Evolutionary conservation across 2,888 invertebrate species (phyloP), one percentile per base, ranked within the genome.

Genomic region (Cephus pulcher): DNA sequence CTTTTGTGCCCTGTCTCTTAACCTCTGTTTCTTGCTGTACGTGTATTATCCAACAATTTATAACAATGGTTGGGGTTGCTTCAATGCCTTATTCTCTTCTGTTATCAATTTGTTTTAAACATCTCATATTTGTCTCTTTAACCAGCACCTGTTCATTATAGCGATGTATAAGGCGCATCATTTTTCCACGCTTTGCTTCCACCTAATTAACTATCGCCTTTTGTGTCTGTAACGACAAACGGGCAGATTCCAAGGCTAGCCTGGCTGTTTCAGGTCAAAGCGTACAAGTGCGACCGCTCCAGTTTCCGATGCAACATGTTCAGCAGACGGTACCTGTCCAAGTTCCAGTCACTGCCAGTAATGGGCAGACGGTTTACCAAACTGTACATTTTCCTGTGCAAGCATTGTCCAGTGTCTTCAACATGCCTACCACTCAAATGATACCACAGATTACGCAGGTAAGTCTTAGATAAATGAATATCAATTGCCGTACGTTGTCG

Each of bases 341-440:
- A 91, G 97, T 98, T 80, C 98, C 98, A 1, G 97, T 98, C 82
- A 95, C 96, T 77, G 93, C 95, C 68, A 92, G 91, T 34, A 96
- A 96, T 91, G 98, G 98, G 0, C 98, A 98, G 92, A 98, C 98
- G 0, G 96, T 98, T 80, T 97, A 98, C 92, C 98, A 99, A 91
- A 98, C 98, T 0, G 96, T 99, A 1, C 98, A 98, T 90, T 95
- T 99, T 86, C 98, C 98, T 0, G 94, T 98, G 32, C 98, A 98
- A 91, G 94, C 97, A 73, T 92, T 95, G 70, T 93, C 94, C 0
- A 93, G 93, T 69, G 92, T 93, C 6, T 94, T 95, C 33, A 93
- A 94, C 82, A 92, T 94, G 88, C 94, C 94, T 0, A 93, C 95
- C 75, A 93, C 96, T 88, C 96, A 96, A 91, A 95, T 97, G 89